Evolutionary conservation across 2,888 invertebrate species (phyloP), one percentile per base, ranked within the genome.

Genomic region (Campoletis raptor): DNA sequence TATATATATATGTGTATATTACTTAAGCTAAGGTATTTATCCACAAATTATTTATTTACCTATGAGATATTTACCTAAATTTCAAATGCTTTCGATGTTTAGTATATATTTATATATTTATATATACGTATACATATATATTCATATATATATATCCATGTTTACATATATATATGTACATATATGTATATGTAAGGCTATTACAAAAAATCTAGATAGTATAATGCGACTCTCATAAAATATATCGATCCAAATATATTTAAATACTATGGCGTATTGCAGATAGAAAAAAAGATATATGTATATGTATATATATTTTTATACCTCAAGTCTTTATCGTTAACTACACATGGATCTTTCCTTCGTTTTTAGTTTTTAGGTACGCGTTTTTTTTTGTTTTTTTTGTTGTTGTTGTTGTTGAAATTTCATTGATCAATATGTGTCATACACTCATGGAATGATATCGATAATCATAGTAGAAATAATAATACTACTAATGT

Each of bases 171-270:
- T 88, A 87, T 88, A 87, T 88, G 90, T 91, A 91, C 83, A 88
- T 90, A 69, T 77, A 78, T 82, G 82, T 87, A 90, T 91, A 88
- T 90, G 90, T 92, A 91, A 89, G 89, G 92, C 93, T 94, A 94
- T 93, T 92, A 93, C 92, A 93, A 92, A 92, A 92, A 92, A 85
- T 88, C 89, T 90, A 91, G 91, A 90, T 87, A 90, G 91, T 92
- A 89, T 92, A 92, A 93, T 94, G 92, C 91, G 93, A 90, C 91
- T 93, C 90, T 93, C 92, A 92, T 93, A 93, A 93, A 93, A 94
- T 93, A 93, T 93, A 92, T 93, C 89, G 89, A 92, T 88, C 92
- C 92, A 92, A 88, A 91, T 92, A 92, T 89, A 90, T 93, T 93
- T 91, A 92, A 93, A 92, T 92, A 91, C 92, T 93, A 92, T 92